phyloP scores from a whole-genome alignment of 1,140 invertebrate genomes.

The Venustaconcha ellipsiformis region DNA sequence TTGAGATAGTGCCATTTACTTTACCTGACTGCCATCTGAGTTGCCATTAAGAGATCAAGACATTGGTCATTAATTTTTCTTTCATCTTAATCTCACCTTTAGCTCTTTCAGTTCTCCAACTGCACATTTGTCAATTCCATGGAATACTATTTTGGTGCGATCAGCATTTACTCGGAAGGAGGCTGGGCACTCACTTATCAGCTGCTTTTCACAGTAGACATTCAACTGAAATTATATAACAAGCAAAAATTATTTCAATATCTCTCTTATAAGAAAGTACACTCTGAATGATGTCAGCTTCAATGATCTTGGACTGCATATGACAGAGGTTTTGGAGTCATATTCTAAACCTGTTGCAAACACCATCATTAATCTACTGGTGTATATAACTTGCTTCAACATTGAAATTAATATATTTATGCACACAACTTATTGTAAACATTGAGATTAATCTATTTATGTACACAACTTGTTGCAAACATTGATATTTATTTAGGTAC shows the following conservation, averaged over 20 bases:
- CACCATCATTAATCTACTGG: not conserved
- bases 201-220: constrained; percentile 77
- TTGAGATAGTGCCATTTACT: too few relatives aligned
- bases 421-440: too few relatives aligned
- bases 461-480: too few relatives aligned
- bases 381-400: too few relatives aligned
- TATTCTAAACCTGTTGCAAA: not conserved
- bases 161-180: constrained; percentile 90
- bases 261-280: constrained; percentile 9
- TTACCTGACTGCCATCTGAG: too few relatives aligned
- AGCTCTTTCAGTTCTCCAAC: constrained; percentile 95
- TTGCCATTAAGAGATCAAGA: too few relatives aligned
- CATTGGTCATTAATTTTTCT: too few relatives aligned
- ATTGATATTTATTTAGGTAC: too few relatives aligned
- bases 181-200: constrained; percentile 78
- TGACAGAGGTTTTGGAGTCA: too few relatives aligned
- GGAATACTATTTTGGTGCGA: constrained; percentile 74
- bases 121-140: constrained; percentile 84
- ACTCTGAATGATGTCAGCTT: not conserved
- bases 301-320: not conserved
- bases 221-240: constrained; percentile 71
- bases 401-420: too few relatives aligned
- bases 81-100: constrained; percentile 79
- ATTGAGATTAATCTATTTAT: too few relatives aligned
- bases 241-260: not conserved